phyloP scores from a whole-genome alignment of 2,113 vertebrate species.

The Hippocampus zosterae region DNA sequence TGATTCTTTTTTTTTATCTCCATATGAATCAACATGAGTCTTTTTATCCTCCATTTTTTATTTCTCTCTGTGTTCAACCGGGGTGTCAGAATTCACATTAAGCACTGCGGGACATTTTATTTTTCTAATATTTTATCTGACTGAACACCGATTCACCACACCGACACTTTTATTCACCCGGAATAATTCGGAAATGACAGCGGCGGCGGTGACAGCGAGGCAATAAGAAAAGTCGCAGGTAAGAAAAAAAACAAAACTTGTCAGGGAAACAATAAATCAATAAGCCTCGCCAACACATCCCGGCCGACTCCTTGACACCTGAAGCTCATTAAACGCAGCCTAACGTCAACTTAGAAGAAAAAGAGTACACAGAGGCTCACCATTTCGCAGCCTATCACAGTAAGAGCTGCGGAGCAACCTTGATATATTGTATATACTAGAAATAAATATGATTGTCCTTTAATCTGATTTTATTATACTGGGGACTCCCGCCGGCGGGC shows the following conservation, averaged over 20 bases:
- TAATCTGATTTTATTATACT: constrained; percentile 99
- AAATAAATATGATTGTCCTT: constrained; percentile 95
- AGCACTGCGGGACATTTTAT: constrained; percentile 42
- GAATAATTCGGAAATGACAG: constrained; percentile 64
- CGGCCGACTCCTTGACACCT: constrained; percentile 75
- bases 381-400: constrained; percentile 67
- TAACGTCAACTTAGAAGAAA: constrained; percentile 87
- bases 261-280: constrained; percentile 73
- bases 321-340: constrained; percentile 87
- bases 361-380: constrained; percentile 72
- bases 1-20: neutral
- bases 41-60: constrained; percentile 14
- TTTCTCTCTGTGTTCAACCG: constrained; percentile 26
- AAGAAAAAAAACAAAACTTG: constrained; percentile 38
- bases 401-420: constrained; percentile 71
- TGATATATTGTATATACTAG: constrained; percentile 96
- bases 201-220: constrained; percentile 60
- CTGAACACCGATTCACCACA: constrained; percentile 35
- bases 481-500: constrained; percentile 91
- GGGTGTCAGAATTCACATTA: constrained; percentile 48
- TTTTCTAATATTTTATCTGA: constrained; percentile 51
- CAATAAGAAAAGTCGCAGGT: constrained; percentile 59
- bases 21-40: constrained; percentile 15
- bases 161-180: constrained; percentile 64
- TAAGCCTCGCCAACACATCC: constrained; percentile 64